phyloP scores from a whole-genome alignment of 2,113 vertebrate genomes.

The Rostratula benghalensis region DNA sequence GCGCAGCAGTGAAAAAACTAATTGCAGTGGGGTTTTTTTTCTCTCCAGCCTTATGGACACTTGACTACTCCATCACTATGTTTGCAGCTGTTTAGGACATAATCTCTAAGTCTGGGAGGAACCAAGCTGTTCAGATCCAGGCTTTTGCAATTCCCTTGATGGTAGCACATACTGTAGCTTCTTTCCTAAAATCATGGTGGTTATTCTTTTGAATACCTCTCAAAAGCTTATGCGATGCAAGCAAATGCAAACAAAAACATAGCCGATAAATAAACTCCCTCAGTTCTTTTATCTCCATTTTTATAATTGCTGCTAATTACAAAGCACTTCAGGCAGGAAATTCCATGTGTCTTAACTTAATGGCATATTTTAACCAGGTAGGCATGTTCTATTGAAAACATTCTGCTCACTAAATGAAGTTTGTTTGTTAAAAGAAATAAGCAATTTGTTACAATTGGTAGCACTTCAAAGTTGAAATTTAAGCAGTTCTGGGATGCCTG shows the following conservation, averaged over 20 bases:
- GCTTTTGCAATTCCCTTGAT: background rate
- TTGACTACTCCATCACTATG: background rate
- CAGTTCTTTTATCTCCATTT: background rate
- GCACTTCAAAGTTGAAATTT: background rate
- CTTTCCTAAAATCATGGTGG: background rate
- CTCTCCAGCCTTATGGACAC: background rate
- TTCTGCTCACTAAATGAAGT: background rate
- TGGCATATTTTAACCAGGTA: background rate
- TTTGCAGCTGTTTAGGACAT: background rate
- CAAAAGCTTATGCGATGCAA: background rate
- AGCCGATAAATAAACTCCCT: background rate
- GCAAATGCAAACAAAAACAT: background rate
- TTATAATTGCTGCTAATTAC: background rate
- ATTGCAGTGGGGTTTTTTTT: background rate
- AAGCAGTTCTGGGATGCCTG: background rate
- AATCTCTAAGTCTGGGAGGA: background rate
- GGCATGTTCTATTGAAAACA: background rate
- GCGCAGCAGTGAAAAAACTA: fast-evolving
- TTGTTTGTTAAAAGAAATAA: background rate
- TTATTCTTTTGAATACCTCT: background rate
- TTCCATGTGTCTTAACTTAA: background rate
- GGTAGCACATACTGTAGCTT: background rate
- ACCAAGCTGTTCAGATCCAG: background rate
- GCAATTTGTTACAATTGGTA: background rate
- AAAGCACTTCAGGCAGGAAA: background rate